Percentiles rank a stretch among this genome's conserved stretches.
Conservation (phyloP, 37 sponge, comb jelly and placozoan species). For the Chondrosia reniformis region DNA sequence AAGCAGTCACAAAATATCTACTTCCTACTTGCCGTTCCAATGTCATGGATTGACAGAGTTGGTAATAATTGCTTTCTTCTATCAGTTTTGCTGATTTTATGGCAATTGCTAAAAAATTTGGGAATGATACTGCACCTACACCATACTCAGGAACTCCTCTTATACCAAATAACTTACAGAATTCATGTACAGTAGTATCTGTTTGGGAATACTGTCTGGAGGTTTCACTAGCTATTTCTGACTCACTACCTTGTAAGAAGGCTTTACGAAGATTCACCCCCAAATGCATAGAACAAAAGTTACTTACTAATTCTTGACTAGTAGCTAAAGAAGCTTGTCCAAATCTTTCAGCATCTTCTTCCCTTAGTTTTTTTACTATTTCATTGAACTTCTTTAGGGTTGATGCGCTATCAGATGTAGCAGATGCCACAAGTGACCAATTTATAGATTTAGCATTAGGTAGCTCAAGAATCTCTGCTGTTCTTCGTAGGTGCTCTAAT, state of each 20-base stretch:
- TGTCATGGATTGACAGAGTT: constrained; percentile 13
- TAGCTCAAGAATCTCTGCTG: constrained; percentile 11
- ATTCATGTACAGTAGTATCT: constrained; percentile 34
- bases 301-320: constrained; percentile 10
- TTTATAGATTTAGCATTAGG: constrained; percentile 30
- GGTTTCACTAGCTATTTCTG: background rate
- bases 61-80: constrained; percentile 10
- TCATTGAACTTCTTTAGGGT: constrained; percentile 20
- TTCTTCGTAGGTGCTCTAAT: constrained; percentile 13
- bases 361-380: constrained; percentile 16
- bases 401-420: constrained; percentile 27
- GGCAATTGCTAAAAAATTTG: constrained; percentile 30
- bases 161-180: constrained; percentile 33
- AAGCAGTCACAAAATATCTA: constrained; percentile 41
- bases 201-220: constrained; percentile 20
- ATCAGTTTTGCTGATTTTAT: background rate
- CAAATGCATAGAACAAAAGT: constrained; percentile 50
- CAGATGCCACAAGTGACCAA: constrained; percentile 29
- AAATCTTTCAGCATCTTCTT: constrained; percentile 34
- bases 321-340: constrained; percentile 14
- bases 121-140: constrained; percentile 16
- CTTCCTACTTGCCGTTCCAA: constrained; percentile 39
- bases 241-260: constrained; percentile 22
- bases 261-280: constrained; percentile 40
- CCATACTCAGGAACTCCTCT: constrained; percentile 27